These are phyloP conservation scores for Pyrgilauda ruficollis DNA, from an alignment of 2,113 vertebrate species.

Conservation along the genomic window DNA sequence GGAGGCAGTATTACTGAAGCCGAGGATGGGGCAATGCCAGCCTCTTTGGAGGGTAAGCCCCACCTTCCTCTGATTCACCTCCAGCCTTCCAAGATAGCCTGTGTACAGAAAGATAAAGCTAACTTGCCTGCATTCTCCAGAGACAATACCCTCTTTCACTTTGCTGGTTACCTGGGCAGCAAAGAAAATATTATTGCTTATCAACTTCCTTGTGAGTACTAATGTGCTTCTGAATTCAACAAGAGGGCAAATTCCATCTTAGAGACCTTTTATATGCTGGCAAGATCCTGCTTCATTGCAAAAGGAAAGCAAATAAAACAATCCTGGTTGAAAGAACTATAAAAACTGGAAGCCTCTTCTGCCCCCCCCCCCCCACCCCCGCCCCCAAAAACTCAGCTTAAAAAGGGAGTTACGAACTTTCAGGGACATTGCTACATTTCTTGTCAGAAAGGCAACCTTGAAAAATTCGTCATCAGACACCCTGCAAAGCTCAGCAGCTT, in stretches of 20 bases:
- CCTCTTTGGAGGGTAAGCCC: neutral
- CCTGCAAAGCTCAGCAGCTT: neutral
- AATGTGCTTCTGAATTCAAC: conserved; percentile 32
- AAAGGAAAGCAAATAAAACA: conserved; percentile 48
- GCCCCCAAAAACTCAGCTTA: neutral
- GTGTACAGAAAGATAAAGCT: conserved; percentile 39
- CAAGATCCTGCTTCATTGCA: neutral
- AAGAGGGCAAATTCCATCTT: conserved; percentile 51
- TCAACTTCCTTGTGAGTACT: conserved; percentile 55
- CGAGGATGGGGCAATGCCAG: neutral
- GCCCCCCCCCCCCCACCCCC: accelerated
- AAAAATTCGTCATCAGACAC: neutral
- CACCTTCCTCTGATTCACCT: neutral
- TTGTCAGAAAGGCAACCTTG: neutral
- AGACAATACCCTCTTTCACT: conserved; percentile 60
- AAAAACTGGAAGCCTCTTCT: neutral
- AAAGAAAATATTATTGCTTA: conserved; percentile 67
- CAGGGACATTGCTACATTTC: neutral
- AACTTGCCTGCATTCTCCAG: neutral
- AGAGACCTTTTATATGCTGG: conserved; percentile 15
- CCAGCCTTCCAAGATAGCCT: conserved; percentile 15
- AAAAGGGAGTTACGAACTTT: neutral
- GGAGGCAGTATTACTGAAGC: neutral
- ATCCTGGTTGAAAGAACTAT: neutral
- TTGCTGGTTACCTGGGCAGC: conserved; percentile 52